Evolutionary conservation across 2,888 invertebrate species (phyloP).

Genomic region (Drosophila rellima): DNA sequence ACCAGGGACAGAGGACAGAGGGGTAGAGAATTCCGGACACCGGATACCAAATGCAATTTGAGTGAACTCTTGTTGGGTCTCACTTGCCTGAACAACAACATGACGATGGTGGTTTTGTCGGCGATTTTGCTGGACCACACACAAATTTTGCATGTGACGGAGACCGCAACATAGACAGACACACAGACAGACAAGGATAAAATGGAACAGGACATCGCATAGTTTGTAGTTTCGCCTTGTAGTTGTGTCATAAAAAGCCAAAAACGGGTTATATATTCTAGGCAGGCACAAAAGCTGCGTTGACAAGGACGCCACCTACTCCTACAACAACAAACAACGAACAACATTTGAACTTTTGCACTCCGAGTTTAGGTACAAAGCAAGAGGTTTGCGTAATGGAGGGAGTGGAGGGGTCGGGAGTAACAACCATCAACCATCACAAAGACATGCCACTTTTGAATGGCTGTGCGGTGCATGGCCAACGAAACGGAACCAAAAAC

Average conservation of each 20-base stretch:
- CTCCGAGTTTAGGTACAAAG: slow-evolving; percentile 24
- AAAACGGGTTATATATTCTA: slow-evolving; percentile 80
- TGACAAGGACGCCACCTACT: slow-evolving; percentile 74
- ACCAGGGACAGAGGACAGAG: slow-evolving; percentile 7
- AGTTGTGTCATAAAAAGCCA: slow-evolving; percentile 77
- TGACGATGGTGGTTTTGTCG: slow-evolving; percentile 41
- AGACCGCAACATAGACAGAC: slow-evolving; percentile 49
- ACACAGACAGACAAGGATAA: slow-evolving; percentile 1
- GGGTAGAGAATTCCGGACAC: slow-evolving; percentile 10
- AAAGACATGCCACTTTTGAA: slow-evolving; percentile 68
- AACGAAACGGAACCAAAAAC: slow-evolving; percentile 61
- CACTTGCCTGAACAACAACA: slow-evolving; percentile 75
- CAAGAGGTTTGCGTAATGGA: slow-evolving; percentile 30
- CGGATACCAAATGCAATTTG: slow-evolving; percentile 77
- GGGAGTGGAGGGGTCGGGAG: neutral
- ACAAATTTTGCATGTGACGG: slow-evolving; percentile 73
- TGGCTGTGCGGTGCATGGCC: slow-evolving; percentile 44
- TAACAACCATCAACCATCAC: slow-evolving; percentile 31
- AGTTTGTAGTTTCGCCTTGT: slow-evolving; percentile 63
- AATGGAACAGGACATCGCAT: slow-evolving; percentile 30
- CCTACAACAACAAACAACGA: slow-evolving; percentile 36
- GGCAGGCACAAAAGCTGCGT: slow-evolving; percentile 78
- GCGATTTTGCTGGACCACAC: slow-evolving; percentile 61
- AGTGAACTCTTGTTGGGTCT: slow-evolving; percentile 78
- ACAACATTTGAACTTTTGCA: slow-evolving; percentile 69